Evolutionary conservation across 2,113 vertebrate species (phyloP).

Genomic region (Trichechus manatus): DNA sequence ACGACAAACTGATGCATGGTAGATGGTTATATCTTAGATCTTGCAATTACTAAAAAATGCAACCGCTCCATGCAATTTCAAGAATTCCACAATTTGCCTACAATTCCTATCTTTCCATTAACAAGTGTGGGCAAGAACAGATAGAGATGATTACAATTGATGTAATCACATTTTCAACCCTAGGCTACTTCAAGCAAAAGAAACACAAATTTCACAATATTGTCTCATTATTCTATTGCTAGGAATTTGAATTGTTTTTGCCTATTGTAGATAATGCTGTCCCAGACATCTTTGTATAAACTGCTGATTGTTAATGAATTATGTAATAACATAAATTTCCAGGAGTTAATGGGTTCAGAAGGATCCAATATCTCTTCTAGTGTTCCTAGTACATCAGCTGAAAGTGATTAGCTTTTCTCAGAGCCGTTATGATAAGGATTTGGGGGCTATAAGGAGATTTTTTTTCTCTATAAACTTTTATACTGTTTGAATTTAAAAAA

Average conservation of each 20-base stretch:
- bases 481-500: not conserved
- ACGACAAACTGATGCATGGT: too few species aligned
- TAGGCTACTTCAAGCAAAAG: not conserved
- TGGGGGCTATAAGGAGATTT: not conserved
- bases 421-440: not conserved
- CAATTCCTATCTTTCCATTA: not conserved
- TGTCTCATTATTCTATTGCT: not conserved
- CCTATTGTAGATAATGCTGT: not conserved
- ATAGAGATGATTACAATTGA: not conserved
- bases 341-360: not conserved
- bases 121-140: not conserved
- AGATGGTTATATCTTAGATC: not conserved
- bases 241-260: not conserved
- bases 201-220: not conserved
- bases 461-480: not conserved
- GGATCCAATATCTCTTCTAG: not conserved
- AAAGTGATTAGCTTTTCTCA: not conserved
- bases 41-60: not conserved
- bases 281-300: not conserved
- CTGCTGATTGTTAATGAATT: not conserved
- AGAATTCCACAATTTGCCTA: not conserved
- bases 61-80: not conserved
- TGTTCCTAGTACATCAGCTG: not conserved
- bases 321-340: not conserved
- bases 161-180: not conserved